phyloP scores from a whole-genome alignment of 2,113 vertebrate genomes.

The Eudyptes chrysolophus region DNA sequence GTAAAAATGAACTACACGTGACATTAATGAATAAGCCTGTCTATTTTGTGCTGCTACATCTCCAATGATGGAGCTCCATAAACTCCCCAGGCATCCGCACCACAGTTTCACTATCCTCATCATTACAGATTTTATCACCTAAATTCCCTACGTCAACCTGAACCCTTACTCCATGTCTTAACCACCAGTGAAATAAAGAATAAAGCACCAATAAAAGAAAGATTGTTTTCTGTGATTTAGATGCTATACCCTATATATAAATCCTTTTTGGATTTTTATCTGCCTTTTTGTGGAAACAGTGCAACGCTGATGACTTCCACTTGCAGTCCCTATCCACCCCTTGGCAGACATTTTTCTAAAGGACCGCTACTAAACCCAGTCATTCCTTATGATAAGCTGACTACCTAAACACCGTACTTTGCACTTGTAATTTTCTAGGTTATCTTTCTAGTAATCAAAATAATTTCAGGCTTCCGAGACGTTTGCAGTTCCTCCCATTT shows the following conservation, averaged over 20 bases:
- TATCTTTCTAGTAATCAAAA: background rate
- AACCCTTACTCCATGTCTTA: background rate
- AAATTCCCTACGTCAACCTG: background rate
- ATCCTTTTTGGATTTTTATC: background rate
- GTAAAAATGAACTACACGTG: background rate
- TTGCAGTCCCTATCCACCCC: background rate
- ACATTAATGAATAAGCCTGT: background rate
- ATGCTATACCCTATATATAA: background rate
- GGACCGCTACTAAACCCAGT: background rate
- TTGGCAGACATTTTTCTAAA: background rate
- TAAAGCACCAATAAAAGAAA: background rate
- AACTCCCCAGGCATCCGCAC: background rate
- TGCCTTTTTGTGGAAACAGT: background rate
- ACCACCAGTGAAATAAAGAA: background rate
- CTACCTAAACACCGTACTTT: background rate
- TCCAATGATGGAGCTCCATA: background rate
- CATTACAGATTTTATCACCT: background rate
- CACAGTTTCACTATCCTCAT: background rate
- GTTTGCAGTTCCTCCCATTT: background rate
- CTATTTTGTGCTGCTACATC: background rate
- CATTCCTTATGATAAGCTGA: background rate
- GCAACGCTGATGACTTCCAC: background rate
- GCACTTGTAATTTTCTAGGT: background rate
- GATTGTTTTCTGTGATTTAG: background rate
- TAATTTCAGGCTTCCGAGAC: background rate